A percentile compares a stretch with the other conserved stretches of the same genome.
These are phyloP conservation scores for Pararge aegeria DNA, from an alignment of 1,140 invertebrate species.

Conservation along the genomic window DNA sequence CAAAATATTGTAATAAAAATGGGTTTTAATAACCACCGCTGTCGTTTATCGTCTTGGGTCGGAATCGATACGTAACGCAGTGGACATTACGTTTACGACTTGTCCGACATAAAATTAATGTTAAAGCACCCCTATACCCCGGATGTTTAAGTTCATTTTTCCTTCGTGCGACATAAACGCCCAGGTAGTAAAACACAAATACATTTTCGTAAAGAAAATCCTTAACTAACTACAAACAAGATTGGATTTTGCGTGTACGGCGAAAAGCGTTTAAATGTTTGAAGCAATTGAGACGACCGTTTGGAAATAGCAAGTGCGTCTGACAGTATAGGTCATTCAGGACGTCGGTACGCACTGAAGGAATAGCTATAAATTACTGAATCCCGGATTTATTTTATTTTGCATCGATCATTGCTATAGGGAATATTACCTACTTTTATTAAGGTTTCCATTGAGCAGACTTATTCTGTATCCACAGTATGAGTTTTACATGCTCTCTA, in stretches of 20 bases:
- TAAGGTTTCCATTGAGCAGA: not conserved
- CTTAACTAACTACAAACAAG: slow-evolving; percentile 17
- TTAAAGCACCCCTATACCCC: slow-evolving; percentile 19
- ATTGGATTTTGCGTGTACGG: slow-evolving; percentile 30
- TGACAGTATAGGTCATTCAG: slow-evolving; percentile 62
- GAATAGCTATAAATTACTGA: slow-evolving; percentile 6
- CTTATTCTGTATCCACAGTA: not conserved
- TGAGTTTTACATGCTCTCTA: too few relatives aligned
- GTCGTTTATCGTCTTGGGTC: slow-evolving; percentile 29
- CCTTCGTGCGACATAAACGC: slow-evolving; percentile 10
- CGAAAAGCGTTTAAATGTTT: slow-evolving; percentile 15
- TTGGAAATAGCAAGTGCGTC: slow-evolving; percentile 57
- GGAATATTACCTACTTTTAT: not conserved
- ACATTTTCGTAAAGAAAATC: slow-evolving; percentile 12
- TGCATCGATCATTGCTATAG: not conserved
- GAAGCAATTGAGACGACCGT: slow-evolving; percentile 46
- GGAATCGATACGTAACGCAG: slow-evolving; percentile 32
- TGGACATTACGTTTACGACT: slow-evolving; percentile 31
- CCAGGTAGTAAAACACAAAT: slow-evolving; percentile 21
- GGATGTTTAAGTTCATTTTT: slow-evolving; percentile 14
- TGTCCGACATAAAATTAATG: slow-evolving; percentile 21
- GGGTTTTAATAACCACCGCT: slow-evolving; percentile 24
- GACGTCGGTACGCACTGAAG: slow-evolving; percentile 39
- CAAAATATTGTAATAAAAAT: slow-evolving; percentile 25
- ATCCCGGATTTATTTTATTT: slow-evolving; percentile 2